A percentile compares a stretch with the other conserved stretches of the same genome.
phyloP scores from a whole-genome alignment of 2,888 invertebrate species.

The Pristionchus entomophagus region DNA sequence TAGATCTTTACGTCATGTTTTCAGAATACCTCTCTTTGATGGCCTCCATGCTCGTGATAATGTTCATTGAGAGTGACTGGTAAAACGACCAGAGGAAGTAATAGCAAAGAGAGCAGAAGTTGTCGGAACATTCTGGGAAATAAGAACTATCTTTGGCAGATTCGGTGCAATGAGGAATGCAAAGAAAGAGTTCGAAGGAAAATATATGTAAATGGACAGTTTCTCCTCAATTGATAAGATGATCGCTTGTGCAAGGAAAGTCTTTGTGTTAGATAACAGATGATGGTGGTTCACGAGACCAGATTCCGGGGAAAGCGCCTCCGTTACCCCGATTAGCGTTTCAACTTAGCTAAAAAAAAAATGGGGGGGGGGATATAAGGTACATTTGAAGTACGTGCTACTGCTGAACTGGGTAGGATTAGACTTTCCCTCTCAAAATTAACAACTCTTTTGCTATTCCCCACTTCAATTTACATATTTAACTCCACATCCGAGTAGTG shows the following conservation, averaged over 20 bases:
- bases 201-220: constrained; percentile 7
- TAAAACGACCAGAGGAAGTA: constrained; percentile 20
- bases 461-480: too few species aligned
- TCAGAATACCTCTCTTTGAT: constrained; percentile 33
- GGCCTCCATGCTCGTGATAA: constrained; percentile 40
- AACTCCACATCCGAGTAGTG: too few species aligned
- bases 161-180: not conserved
- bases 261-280: constrained; percentile 43
- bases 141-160: constrained; percentile 55
- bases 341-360: not conserved
- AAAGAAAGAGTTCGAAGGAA: not conserved
- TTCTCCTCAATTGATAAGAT: constrained; percentile 19
- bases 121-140: constrained; percentile 59
- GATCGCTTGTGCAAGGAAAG: constrained; percentile 12
- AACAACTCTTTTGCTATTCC: too few species aligned
- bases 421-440: too few species aligned
- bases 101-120: not conserved
- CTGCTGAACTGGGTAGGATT: too few species aligned
- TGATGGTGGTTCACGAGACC: not conserved
- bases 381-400: too few species aligned
- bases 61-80: constrained; percentile 40
- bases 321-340: not conserved
- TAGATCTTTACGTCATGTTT: not conserved
- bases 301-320: constrained; percentile 19
- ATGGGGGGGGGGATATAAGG: not conserved